Evolutionary conservation across 1,140 invertebrate species (phyloP), one percentile per base, ranked within the genome.

Genomic region (Scylla paramamosain): DNA sequence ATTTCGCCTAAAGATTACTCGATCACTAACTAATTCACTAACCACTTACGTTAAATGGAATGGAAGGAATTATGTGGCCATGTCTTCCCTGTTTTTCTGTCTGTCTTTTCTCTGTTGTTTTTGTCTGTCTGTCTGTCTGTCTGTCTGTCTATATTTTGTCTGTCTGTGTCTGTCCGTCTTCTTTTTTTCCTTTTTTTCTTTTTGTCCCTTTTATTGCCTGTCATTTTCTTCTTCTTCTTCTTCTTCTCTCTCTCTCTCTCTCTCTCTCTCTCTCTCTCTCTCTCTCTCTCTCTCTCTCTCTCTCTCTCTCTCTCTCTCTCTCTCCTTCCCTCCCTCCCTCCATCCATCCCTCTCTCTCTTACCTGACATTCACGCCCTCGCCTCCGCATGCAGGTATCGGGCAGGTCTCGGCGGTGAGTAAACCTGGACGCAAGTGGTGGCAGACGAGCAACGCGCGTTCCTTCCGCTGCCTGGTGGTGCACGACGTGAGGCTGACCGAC

Each of bases 381-480:
- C 29, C 28, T 77, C 0, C 39, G n/a, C 52, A 8, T 14, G 7
- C 90, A 95, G 94, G 94, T 46, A 46, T 46, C 20, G 77, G 89
- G 3, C 48, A 91, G 29, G 77, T 95, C 45, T 92, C 89, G 0
- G 90, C 91, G 77, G 29, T 39, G 16, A 95, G 94, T 82, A 87
- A 87, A 31, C 45, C 83, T 0, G 88, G 46, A n/a, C 94, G 90
- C 46, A 95, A 86, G 45, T 95, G 52, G 89, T 95, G 94, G 94
- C 94, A 92, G 90, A 95, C 94, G 4, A 95, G 29, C 82, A 95
- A 95, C 82, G 46, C 16, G 14, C 25, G 59, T 12, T 95, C 94
- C 16, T 95, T 95, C 94, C 94, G 94, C 8, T 95, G 94, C 82
- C 46, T 95, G 0, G 31, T 95, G 31, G 77, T 95, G 25, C 94